Percentiles rank a stretch among this genome's conserved stretches.
phyloP scores from a whole-genome alignment of 2,113 vertebrate genomes.

The Nesogale talazaci region DNA sequence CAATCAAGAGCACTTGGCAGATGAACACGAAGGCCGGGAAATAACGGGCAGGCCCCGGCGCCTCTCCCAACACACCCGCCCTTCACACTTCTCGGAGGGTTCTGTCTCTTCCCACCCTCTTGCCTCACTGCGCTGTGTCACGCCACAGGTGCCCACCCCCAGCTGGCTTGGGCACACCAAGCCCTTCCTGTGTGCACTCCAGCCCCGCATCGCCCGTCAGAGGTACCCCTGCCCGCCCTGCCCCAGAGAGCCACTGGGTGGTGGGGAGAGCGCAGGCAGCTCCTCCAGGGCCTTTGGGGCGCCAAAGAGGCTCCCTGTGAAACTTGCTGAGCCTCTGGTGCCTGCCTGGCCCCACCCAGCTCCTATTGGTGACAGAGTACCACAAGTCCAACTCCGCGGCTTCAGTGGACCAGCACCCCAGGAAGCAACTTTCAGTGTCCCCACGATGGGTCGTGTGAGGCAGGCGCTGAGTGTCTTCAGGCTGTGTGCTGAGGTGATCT shows the following conservation, averaged over 20 bases:
- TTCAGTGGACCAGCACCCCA: fast-evolving
- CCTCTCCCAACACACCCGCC: background rate
- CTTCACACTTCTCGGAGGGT: background rate
- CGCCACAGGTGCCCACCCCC: background rate
- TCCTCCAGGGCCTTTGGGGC: fast-evolving
- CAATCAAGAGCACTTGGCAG: background rate
- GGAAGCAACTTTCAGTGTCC: background rate
- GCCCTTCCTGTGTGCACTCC: too few relatives aligned
- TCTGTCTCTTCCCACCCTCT: background rate
- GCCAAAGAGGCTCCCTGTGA: too few relatives aligned
- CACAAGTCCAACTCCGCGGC: too few relatives aligned
- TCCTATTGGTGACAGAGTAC: background rate
- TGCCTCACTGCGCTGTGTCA: background rate
- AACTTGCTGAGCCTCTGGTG: too few relatives aligned
- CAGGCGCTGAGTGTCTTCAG: background rate
- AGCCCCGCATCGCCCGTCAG: fast-evolving
- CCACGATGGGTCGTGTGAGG: background rate
- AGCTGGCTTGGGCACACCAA: too few relatives aligned
- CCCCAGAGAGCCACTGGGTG: background rate
- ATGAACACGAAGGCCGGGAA: fast-evolving
- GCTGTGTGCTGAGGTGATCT: background rate
- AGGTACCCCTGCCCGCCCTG: background rate
- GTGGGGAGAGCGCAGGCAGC: too few relatives aligned
- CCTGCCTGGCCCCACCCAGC: background rate
- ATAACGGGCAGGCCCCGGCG: fast-evolving